phyloP scores from a whole-genome alignment of 2,888 invertebrate genomes.

The Andrena haemorrhoa region DNA sequence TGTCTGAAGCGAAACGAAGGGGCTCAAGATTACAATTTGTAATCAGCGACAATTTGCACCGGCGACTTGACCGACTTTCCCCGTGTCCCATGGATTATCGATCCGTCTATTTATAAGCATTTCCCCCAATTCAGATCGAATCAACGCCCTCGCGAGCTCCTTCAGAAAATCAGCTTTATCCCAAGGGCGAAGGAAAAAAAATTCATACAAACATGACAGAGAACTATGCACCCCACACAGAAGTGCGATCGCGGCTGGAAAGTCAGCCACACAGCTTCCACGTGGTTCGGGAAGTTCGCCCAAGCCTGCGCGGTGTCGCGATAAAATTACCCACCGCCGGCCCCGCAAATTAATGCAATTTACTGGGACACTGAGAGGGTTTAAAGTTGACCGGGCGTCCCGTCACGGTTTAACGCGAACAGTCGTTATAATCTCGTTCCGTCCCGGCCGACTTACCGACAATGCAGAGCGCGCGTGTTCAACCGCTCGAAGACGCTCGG shows the following conservation, averaged over 20 bases:
- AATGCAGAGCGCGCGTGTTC: conserved; percentile 1
- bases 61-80: conserved; percentile 55
- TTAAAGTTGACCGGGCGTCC: conserved; percentile 5
- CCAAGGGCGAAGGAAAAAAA: too few relatives aligned
- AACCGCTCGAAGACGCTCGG: neutral
- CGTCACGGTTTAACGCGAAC: conserved; percentile 28
- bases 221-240: neutral
- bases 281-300: neutral
- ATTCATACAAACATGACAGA: neutral
- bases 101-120: conserved; percentile 54
- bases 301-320: neutral
- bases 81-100: conserved; percentile 27
- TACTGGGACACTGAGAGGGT: conserved; percentile 5
- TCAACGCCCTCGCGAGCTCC: neutral
- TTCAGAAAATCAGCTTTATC: too few relatives aligned
- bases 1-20: conserved; percentile 23
- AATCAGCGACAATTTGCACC: conserved; percentile 52
- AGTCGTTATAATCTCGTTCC: conserved; percentile 42
- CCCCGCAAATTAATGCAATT: conserved; percentile 41
- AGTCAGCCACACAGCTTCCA: neutral
- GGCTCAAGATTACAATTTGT: conserved; percentile 53
- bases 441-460: conserved; percentile 10
- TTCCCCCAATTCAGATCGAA: conserved; percentile 41
- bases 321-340: conserved; percentile 1
- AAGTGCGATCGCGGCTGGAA: neutral